Conservation (phyloP, 2,888 invertebrate species). For the Dasysyrphus albostriatus region DNA sequence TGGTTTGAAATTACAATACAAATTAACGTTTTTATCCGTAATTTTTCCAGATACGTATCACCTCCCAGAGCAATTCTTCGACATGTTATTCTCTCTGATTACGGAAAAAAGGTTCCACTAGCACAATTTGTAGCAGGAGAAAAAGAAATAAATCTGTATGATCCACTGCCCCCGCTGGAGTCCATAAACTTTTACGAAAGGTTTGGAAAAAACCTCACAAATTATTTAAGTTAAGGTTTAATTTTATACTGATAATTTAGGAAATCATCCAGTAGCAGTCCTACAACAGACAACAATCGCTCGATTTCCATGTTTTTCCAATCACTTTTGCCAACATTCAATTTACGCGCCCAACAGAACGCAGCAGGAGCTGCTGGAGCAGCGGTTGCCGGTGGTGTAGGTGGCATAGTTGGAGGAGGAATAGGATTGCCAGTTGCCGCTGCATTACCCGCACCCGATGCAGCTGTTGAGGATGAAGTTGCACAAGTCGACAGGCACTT, state of each 20-base stretch:
- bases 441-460: conserved; percentile 23
- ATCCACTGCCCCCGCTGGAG: conserved; percentile 91
- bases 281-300: conserved; percentile 78
- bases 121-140: conserved; percentile 83
- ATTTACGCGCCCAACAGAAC: conserved; percentile 79
- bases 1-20: not conserved
- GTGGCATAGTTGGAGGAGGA: conserved; percentile 57
- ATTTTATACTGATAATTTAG: conserved; percentile 74
- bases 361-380: conserved; percentile 75
- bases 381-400: conserved; percentile 72
- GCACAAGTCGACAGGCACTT: conserved; percentile 78
- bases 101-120: conserved; percentile 84
- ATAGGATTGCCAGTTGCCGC: conserved; percentile 57
- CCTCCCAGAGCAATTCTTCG: conserved; percentile 83
- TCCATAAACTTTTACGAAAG: conserved; percentile 89
- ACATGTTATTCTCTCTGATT: conserved; percentile 84
- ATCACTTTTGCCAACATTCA: conserved; percentile 89
- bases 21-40: not conserved
- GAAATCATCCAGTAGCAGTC: conserved; percentile 82
- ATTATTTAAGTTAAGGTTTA: not conserved
- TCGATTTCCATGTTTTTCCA: conserved; percentile 88
- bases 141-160: conserved; percentile 87
- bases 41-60: conserved; percentile 79
- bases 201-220: conserved; percentile 70
- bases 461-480: conserved; percentile 77